These are phyloP conservation scores for Nemurella pictetii DNA, from an alignment of 2,888 invertebrate genomes.

Conservation along the genomic window DNA sequence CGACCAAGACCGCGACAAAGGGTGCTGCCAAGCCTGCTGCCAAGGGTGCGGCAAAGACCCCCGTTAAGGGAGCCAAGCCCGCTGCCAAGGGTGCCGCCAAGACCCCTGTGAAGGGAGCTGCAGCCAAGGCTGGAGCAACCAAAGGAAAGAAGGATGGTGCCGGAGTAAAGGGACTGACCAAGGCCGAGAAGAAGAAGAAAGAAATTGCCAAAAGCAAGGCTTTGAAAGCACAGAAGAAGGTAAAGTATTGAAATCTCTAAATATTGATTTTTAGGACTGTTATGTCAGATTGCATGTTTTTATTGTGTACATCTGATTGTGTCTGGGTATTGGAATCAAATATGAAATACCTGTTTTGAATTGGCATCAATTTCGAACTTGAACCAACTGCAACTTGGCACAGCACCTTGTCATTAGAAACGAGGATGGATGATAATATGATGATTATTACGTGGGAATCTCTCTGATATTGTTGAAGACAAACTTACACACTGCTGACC, in stretches of 20 bases:
- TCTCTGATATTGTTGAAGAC: conserved; percentile 56
- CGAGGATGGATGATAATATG: conserved; percentile 45
- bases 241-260: no score
- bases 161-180: conserved; percentile 48
- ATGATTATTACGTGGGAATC: conserved; percentile 61
- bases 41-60: conserved; percentile 58
- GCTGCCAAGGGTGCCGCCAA: conserved; percentile 57
- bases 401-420: no score
- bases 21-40: conserved; percentile 48
- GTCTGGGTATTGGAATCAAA: background rate
- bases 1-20: conserved; percentile 51
- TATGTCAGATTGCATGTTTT: no score
- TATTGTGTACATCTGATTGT: background rate
- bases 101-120: conserved; percentile 47
- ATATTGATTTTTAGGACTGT: no score
- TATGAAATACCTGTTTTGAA: no score
- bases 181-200: conserved; percentile 53
- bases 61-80: conserved; percentile 49
- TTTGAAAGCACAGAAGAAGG: conserved; percentile 84
- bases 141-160: conserved; percentile 60
- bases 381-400: conserved; percentile 40
- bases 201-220: conserved; percentile 72
- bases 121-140: conserved; percentile 53
- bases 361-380: no score
- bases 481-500: conserved; percentile 47